phyloP scores from a whole-genome alignment of 2,113 vertebrate species.

The Onychostoma macrolepis region DNA sequence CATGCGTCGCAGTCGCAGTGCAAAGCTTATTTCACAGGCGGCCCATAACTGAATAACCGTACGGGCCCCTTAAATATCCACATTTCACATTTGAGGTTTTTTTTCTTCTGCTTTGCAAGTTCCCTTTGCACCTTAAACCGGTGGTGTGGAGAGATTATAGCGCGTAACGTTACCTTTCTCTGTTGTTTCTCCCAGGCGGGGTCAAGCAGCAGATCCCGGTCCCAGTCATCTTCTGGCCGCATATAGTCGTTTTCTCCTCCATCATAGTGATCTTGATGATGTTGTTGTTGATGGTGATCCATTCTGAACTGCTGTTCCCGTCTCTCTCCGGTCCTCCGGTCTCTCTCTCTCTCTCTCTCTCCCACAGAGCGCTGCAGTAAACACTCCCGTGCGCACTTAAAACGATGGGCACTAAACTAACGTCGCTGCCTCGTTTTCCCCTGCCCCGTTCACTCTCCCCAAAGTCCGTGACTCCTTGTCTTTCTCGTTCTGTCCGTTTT shows the following conservation, averaged over 20 bases:
- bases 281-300: slow-evolving; percentile 74
- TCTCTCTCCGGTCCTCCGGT: slow-evolving; percentile 42
- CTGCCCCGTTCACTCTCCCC: slow-evolving; percentile 46
- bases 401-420: slow-evolving; percentile 69
- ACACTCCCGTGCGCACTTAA: slow-evolving; percentile 61
- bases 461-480: slow-evolving; percentile 53
- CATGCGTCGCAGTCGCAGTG: background rate
- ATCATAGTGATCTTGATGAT: slow-evolving; percentile 66
- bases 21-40: slow-evolving; percentile 1
- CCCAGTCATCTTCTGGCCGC: slow-evolving; percentile 94
- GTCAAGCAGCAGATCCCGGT: slow-evolving; percentile 91
- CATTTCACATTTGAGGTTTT: background rate
- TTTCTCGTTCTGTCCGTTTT: slow-evolving; percentile 47
- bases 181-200: slow-evolving; percentile 98
- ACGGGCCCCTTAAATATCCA: background rate
- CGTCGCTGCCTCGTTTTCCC: slow-evolving; percentile 53
- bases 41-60: background rate
- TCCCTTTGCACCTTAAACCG: slow-evolving; percentile 50
- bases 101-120: slow-evolving; percentile 20
- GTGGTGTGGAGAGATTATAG: slow-evolving; percentile 22
- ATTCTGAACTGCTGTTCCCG: slow-evolving; percentile 72
- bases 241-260: slow-evolving; percentile 84
- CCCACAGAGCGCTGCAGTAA: slow-evolving; percentile 40
- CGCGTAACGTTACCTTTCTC: slow-evolving; percentile 82
- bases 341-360: slow-evolving; percentile 5